Evolutionary conservation across 2,113 vertebrate genomes (phyloP).

Genomic region (Albula goreensis): DNA sequence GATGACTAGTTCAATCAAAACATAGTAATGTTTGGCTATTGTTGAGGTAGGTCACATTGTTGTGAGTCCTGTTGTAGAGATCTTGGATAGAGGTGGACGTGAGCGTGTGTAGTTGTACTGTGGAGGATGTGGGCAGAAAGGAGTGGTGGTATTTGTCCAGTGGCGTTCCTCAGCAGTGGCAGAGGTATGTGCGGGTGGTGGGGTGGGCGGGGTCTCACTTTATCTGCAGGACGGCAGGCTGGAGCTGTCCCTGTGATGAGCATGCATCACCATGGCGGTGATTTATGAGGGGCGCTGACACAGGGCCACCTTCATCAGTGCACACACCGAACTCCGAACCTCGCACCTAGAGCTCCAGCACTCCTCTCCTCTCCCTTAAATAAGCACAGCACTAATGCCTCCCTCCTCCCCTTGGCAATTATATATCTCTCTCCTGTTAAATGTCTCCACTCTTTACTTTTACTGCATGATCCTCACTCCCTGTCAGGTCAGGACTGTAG

Average conservation of each 20-base stretch:
- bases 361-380: neutral
- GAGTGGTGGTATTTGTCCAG: neutral
- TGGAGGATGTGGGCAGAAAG: neutral
- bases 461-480: neutral
- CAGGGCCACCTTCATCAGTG: neutral
- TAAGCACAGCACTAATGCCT: neutral
- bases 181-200: neutral
- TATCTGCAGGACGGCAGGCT: constrained; percentile 16
- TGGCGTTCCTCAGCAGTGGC: neutral
- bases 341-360: neutral
- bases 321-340: neutral
- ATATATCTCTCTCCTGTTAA: neutral
- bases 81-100: neutral
- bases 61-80: neutral
- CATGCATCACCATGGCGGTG: neutral
- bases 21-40: neutral
- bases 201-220: neutral
- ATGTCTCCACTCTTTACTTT: neutral
- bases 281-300: neutral
- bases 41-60: neutral
- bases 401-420: neutral
- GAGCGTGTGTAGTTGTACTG: neutral
- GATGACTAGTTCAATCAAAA: neutral
- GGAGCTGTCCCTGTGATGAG: neutral
- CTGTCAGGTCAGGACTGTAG: neutral